Percentiles rank a stretch among this genome's conserved stretches.
phyloP scores from a whole-genome alignment of 2,888 invertebrate genomes.

The Melanchra persicariae region DNA sequence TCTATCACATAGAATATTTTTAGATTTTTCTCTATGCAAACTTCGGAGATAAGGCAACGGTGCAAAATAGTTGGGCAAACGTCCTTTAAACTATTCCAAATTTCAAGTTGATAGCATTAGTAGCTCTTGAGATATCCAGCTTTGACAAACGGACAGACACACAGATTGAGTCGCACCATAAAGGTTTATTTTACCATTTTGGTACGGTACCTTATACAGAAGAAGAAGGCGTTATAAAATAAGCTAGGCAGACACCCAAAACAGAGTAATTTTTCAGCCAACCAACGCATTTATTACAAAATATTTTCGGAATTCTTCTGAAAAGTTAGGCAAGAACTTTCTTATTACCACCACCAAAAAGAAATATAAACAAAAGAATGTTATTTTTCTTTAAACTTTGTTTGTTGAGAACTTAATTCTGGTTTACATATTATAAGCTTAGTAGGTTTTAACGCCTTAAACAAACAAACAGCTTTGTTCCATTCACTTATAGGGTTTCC shows the following conservation, averaged over 20 bases:
- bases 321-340: slow-evolving; percentile 10
- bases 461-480: neutral
- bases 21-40: too few relatives aligned
- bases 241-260: neutral
- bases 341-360: neutral
- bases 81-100: too few relatives aligned
- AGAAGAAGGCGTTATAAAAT: neutral
- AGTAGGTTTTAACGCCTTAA: neutral
- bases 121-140: too few relatives aligned
- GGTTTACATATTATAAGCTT: neutral
- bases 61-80: too few relatives aligned
- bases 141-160: too few relatives aligned
- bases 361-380: neutral
- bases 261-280: slow-evolving; percentile 1
- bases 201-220: too few relatives aligned
- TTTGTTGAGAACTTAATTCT: neutral
- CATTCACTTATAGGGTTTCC: neutral
- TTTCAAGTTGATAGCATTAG: too few relatives aligned
- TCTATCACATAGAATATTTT: too few relatives aligned
- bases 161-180: too few relatives aligned
- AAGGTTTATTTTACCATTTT: too few relatives aligned
- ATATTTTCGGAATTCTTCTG: neutral
- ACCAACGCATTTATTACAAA: slow-evolving; percentile 5
- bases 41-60: too few relatives aligned
- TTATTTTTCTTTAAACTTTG: neutral